Conservation (phyloP, 2,113 vertebrate species). For the Carassius auratus region DNA sequence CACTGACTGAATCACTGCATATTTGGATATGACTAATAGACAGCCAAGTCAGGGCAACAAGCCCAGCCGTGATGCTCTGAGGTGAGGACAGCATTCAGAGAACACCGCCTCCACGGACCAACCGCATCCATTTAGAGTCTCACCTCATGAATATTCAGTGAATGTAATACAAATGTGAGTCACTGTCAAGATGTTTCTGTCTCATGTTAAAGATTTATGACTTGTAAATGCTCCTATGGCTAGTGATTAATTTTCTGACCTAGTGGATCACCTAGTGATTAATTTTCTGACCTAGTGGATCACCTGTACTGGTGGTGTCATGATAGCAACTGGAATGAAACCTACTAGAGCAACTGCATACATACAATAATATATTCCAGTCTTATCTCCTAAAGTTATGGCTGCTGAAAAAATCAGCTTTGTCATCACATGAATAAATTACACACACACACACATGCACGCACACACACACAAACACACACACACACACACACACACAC, state of each 20-base stretch:
- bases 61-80: conserved; percentile 28
- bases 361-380: background rate
- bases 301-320: conserved; percentile 26
- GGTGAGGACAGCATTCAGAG: conserved; percentile 21
- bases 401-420: background rate
- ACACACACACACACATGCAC: background rate
- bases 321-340: background rate
- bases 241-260: conserved; percentile 70
- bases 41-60: conserved; percentile 44
- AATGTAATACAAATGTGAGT: conserved; percentile 69
- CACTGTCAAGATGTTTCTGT: conserved; percentile 70
- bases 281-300: conserved; percentile 68
- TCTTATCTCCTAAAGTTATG: background rate
- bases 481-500: no score
- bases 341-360: background rate
- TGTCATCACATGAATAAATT: background rate
- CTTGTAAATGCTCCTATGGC: conserved; percentile 60
- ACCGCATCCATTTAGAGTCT: conserved; percentile 61
- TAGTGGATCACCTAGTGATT: conserved; percentile 57
- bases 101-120: conserved; percentile 38
- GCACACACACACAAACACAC: no score
- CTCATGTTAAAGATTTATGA: conserved; percentile 75
- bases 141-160: conserved; percentile 72
- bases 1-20: conserved; percentile 45
- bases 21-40: conserved; percentile 42